Evolutionary conservation across 2,888 invertebrate species (phyloP).

Genomic region (Oligia latruncula): DNA sequence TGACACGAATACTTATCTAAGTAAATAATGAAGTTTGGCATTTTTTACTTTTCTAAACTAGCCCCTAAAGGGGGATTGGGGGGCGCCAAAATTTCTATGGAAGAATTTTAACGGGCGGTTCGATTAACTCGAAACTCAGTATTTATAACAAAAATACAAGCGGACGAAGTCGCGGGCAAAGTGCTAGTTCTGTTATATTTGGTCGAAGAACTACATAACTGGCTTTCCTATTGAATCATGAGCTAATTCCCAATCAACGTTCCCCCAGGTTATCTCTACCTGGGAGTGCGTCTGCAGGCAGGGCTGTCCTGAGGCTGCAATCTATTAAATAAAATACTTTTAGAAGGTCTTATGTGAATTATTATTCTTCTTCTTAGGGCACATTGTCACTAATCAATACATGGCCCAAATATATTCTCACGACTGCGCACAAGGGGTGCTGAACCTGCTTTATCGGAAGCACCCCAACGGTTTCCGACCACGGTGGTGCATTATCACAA

Average conservation of each 20-base stretch:
- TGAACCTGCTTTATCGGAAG: slow-evolving; percentile 36
- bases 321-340: background rate
- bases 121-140: too few relatives aligned
- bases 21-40: too few relatives aligned
- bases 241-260: background rate
- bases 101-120: too few relatives aligned
- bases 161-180: too few relatives aligned
- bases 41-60: too few relatives aligned
- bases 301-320: background rate
- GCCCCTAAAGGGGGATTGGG: too few relatives aligned
- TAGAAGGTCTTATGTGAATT: background rate
- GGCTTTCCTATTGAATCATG: background rate
- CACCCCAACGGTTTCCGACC: slow-evolving; percentile 47
- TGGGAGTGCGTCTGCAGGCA: background rate
- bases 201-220: background rate
- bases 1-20: too few relatives aligned
- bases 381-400: slow-evolving; percentile 43
- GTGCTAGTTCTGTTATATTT: background rate
- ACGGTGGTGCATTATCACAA: slow-evolving; percentile 52
- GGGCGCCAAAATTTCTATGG: too few relatives aligned
- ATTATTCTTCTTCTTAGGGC: too few relatives aligned
- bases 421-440: slow-evolving; percentile 51
- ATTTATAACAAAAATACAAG: too few relatives aligned
- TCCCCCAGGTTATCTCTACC: background rate
- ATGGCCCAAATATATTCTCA: slow-evolving; percentile 49